Evolutionary conservation across 2,113 vertebrate species (phyloP).

Genomic region (Neotoma lepida): DNA sequence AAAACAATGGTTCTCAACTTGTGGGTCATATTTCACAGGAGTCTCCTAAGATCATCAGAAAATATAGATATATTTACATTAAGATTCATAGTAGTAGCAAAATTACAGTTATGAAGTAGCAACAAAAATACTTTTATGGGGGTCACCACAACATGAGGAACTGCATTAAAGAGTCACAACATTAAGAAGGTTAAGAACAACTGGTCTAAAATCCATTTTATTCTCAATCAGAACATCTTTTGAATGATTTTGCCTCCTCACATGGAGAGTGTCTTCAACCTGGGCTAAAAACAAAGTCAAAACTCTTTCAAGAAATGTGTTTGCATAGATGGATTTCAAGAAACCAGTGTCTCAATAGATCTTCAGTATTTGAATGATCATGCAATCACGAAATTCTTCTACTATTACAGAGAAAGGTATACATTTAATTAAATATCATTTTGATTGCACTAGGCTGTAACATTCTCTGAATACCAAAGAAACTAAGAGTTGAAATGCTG

Average conservation of each 20-base stretch:
- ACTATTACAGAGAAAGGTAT: not conserved
- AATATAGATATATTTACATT: not conserved
- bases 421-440: not conserved
- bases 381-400: not conserved
- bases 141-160: not conserved
- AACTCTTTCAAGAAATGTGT: not conserved
- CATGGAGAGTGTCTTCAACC: conserved; percentile 19
- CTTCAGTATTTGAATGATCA: not conserved
- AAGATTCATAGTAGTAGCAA: not conserved
- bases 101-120: not conserved
- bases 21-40: not conserved
- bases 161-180: not conserved
- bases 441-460: not conserved
- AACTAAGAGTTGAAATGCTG: not conserved
- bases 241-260: not conserved
- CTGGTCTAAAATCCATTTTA: not conserved
- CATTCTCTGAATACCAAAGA: conserved; percentile 3
- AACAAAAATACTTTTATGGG: not conserved
- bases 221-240: not conserved
- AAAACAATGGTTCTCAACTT: not conserved
- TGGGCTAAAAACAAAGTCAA: not conserved
- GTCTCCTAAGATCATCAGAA: not conserved
- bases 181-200: not conserved
- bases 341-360: not conserved
- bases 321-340: not conserved